Conservation (phyloP, 2,888 invertebrate genomes). For the Selenia dentaria region DNA sequence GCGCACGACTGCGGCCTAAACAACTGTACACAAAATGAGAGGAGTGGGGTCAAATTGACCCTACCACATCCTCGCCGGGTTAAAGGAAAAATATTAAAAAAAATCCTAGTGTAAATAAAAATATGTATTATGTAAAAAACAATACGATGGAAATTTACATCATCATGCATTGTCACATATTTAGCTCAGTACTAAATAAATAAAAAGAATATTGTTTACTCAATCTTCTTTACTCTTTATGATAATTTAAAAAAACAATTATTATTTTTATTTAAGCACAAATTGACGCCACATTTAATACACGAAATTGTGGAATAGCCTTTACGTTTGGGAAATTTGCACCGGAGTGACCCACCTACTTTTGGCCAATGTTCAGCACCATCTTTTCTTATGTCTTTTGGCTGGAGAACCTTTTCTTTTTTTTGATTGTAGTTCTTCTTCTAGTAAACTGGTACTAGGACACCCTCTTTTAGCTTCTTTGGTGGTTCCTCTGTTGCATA, state of each 20-base stretch:
- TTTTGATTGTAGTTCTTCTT: conserved; percentile 45
- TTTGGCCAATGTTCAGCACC: conserved; percentile 52
- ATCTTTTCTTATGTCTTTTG: conserved; percentile 49
- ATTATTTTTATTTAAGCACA: conserved; percentile 46
- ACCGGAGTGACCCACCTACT: conserved; percentile 51
- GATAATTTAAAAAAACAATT: conserved; percentile 48
- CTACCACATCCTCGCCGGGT: too few relatives aligned
- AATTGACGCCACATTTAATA: conserved; percentile 48
- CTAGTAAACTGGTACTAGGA: conserved; percentile 46
- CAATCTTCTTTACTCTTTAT: conserved; percentile 39
- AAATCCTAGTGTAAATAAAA: too few relatives aligned
- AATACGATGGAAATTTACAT: conserved; percentile 26
- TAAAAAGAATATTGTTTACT: conserved; percentile 28
- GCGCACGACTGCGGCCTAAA: too few relatives aligned
- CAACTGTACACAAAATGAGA: too few relatives aligned
- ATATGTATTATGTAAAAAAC: conserved; percentile 14
- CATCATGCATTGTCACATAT: conserved; percentile 30
- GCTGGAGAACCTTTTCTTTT: conserved; percentile 49
- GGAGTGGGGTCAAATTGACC: too few relatives aligned
- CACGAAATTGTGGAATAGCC: conserved; percentile 50
- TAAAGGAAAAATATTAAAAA: too few relatives aligned
- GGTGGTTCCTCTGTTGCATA: conserved; percentile 50
- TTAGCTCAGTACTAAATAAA: conserved; percentile 37
- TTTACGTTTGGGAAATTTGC: conserved; percentile 52
- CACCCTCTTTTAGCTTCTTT: conserved; percentile 48